Evolutionary conservation across 1,140 invertebrate species (phyloP), one percentile per base, ranked within the genome.

Genomic region (Plodia interpunctella): DNA sequence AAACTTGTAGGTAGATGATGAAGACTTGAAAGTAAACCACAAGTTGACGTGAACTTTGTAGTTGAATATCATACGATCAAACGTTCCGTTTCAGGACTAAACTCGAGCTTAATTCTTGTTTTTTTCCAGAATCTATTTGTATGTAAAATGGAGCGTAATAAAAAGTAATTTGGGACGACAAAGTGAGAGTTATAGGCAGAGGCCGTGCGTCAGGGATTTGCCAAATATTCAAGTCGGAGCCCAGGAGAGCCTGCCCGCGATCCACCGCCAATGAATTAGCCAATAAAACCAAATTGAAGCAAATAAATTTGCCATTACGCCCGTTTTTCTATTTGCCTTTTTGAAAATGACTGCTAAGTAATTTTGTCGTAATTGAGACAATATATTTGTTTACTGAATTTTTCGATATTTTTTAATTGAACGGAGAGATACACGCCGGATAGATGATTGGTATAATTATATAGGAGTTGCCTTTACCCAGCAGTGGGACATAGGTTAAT

Each of bases 211-310:
- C 69, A 67, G 70, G 78, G 74, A 79, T 81, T 81, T 74, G 66
- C 53, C 68, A 74, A 78, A 74, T 73, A 78, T 79, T 74, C 70
- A 55, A 28, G 66, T 38, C 59, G 56, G 60, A 65, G 57, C 67
- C 49, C 13, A 38, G 60, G 62, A 62, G 55, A 59, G 63, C 58
- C 50, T 49, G 50, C 49, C 28, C 59, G 61, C 75, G 65, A 82
- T 78, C 67, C 72, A 75, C 75, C 72, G 74, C 70, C 78, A 80
- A 84, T 82, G 77, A 85, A 87, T 87, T 87, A 83, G 74, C 77
- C 77, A 83, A 87, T 87, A 85, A 85, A 87, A 87, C 67, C 76
- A 80, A 87, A 87, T 87, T 82, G 82, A 76, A 78, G 65, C 70
- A 76, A 83, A 85, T 85, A 83, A 85, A 85, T 83, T 82, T 72